Evolutionary conservation across 1,140 invertebrate genomes (phyloP).

Genomic region (Coelopa frigida): DNA sequence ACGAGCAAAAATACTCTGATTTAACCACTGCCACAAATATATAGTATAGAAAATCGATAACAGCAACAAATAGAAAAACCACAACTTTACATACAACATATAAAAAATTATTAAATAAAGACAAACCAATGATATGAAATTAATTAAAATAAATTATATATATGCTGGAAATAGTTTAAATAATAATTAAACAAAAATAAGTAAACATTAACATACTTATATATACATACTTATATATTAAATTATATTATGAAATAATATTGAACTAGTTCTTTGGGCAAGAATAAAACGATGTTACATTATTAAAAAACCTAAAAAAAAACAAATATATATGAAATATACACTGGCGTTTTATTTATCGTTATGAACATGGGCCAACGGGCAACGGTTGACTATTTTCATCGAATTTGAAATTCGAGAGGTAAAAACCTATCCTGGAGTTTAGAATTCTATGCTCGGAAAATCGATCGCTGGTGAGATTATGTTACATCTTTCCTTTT

Average conservation of each 20-base stretch:
- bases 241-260: too few relatives aligned
- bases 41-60: too few relatives aligned
- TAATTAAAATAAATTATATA: constrained; percentile 12
- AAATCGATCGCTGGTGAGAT: too few relatives aligned
- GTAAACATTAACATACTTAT: constrained; percentile 1
- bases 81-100: constrained; percentile 7
- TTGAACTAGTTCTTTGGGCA: constrained; percentile 46
- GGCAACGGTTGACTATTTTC: too few relatives aligned
- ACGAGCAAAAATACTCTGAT: too few relatives aligned
- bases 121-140: constrained; percentile 3
- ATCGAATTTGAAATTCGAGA: too few relatives aligned
- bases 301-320: constrained; percentile 45
- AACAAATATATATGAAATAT: constrained; percentile 14
- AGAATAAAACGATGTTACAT: constrained; percentile 45
- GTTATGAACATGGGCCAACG: constrained; percentile 1
- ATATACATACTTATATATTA: neutral
- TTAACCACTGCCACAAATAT: too few relatives aligned
- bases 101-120: constrained; percentile 5
- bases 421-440: too few relatives aligned
- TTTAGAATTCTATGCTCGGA: too few relatives aligned
- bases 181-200: constrained; percentile 8
- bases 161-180: constrained; percentile 9
- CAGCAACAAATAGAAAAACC: too few relatives aligned
- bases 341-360: constrained; percentile 8
- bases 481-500: too few relatives aligned